Evolutionary conservation across 2,797 vertebrate species (phyloP).

Genomic region (Parauchenoglanis ngamensis): DNA sequence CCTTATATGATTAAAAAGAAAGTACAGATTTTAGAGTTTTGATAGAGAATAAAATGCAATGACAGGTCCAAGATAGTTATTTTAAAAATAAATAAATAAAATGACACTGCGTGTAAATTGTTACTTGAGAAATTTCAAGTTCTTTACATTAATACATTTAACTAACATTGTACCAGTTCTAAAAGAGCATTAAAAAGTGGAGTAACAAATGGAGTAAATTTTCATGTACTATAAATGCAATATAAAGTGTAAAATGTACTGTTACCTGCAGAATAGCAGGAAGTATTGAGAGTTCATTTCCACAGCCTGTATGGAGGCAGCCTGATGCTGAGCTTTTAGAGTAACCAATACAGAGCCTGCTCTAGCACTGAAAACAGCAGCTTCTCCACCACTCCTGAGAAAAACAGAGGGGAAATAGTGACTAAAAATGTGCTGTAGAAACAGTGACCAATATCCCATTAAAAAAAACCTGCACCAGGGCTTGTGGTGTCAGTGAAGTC

Average conservation of each 20-base stretch:
- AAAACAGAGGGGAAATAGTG: constrained; percentile 11
- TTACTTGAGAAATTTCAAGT: not conserved
- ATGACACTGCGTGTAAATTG: not conserved
- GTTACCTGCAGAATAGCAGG: constrained; percentile 72
- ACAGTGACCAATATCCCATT: not conserved
- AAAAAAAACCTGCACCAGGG: not conserved
- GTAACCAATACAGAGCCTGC: constrained; percentile 59
- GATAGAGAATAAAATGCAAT: not conserved
- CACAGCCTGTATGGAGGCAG: constrained; percentile 65
- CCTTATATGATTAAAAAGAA: constrained; percentile 44
- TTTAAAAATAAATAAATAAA: no score
- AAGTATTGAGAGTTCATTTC: constrained; percentile 71
- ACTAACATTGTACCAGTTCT: not conserved
- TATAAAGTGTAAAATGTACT: not conserved
- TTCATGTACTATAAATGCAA: not conserved
- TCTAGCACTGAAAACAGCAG: constrained; percentile 65
- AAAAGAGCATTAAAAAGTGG: not conserved
- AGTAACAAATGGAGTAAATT: not conserved
- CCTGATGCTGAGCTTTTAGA: constrained; percentile 58
- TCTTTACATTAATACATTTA: not conserved
- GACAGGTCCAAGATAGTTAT: not conserved
- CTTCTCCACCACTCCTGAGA: constrained; percentile 67
- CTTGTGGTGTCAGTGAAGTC: not conserved
- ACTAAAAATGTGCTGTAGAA: not conserved
- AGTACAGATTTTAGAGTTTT: not conserved